Base-by-base conservation (phyloP, 2,113 vertebrate genomes). In the Ageneiosus marmoratus region DNA sequence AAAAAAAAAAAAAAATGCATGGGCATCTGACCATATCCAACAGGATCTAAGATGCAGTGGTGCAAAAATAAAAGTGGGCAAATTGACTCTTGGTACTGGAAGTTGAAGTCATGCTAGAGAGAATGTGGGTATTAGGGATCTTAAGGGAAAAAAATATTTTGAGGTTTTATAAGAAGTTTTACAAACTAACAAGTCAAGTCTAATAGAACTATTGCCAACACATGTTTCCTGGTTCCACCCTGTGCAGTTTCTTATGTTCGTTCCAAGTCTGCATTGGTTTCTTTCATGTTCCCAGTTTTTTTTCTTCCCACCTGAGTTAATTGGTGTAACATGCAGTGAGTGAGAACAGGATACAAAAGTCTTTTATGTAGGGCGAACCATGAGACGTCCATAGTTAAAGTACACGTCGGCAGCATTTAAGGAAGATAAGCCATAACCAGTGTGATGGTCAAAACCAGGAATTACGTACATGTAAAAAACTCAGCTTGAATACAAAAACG, bases 11-110 rank as follows among this genome's bases (percentile, higher is more conserved):
- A 32, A n/a, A 70, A 41, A 50, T 72, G 20, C 55, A 50, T n/a
- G 37, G 73, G 41, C 11, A 41, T 44, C 15, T 29, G 16, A 50
- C n/a, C 55, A 82, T 51, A 63, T 82, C 80, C 80, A 82, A 58
- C 29, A n/a, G 22, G 15, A 80, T 32, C 12, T 55, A n/a, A 15
- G 18, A 63, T 32, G 37, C 56, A 75, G 4, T 62, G 22, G 56
- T 51, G 27, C 50, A 55, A 60, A 75, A 75, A 74, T 12, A 34
- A 48, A 56, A 51, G n/a, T 8, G 53, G 70, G 15, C 4, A 34
- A n/a, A 50, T 82, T 48, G 62, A 62, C 69, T 50, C 22, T 41
- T 3, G 9, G n/a, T 58, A 60, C 24, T 70, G 63, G 56, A 56
- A 63, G 48, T 27, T 75, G 32, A 63, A 37, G 44, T 79, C 27